Conservation (phyloP, 2,113 vertebrate genomes). For the Psettodes erumei region DNA sequence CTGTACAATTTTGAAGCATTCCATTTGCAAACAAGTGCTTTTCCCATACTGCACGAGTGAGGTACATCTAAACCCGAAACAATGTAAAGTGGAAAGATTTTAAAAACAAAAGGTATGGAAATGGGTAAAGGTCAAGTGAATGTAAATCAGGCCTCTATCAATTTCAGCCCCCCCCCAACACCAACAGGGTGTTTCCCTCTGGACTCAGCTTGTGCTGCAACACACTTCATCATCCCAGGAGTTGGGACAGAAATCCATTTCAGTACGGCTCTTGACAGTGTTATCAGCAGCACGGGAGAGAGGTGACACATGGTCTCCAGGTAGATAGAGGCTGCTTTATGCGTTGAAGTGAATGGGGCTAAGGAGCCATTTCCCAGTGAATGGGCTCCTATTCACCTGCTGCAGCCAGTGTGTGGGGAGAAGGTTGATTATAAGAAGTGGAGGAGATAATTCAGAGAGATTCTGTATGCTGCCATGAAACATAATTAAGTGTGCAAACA, state of each 20-base stretch:
- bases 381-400: slow-evolving; percentile 45
- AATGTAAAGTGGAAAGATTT: neutral
- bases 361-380: slow-evolving; percentile 26
- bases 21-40: neutral
- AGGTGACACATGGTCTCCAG: slow-evolving; percentile 20
- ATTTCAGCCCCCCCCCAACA: slow-evolving; percentile 33
- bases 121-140: slow-evolving; percentile 22
- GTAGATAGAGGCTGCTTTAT: slow-evolving; percentile 10
- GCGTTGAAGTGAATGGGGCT: slow-evolving; percentile 9
- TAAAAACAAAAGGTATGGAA: neutral
- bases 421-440: slow-evolving; percentile 11
- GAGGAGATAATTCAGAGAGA: slow-evolving; percentile 20
- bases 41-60: neutral
- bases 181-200: slow-evolving; percentile 14
- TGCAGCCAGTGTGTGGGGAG: slow-evolving; percentile 27
- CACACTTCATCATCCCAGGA: slow-evolving; percentile 43
- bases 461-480: slow-evolving; percentile 19
- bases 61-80: neutral
- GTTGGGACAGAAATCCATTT: slow-evolving; percentile 59
- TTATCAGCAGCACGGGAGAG: slow-evolving; percentile 57
- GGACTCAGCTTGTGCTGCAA: slow-evolving; percentile 25
- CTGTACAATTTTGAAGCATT: neutral
- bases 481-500: slow-evolving; percentile 22
- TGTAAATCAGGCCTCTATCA: slow-evolving; percentile 26
- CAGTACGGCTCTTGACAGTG: slow-evolving; percentile 6